Conservation (phyloP, 2,113 vertebrate species). For the Sturnus vulgaris region DNA sequence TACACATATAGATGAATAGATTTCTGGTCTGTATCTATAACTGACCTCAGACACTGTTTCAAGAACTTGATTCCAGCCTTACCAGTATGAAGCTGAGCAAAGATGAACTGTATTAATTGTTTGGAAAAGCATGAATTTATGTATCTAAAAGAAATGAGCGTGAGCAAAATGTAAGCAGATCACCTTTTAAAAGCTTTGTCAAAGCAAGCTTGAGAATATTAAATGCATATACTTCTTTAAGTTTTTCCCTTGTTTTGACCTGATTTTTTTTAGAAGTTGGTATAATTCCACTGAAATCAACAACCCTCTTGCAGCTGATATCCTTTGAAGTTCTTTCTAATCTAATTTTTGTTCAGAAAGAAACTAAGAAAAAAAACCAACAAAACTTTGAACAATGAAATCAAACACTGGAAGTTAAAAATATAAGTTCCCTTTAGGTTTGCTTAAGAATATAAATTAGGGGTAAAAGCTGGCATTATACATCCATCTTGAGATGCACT, state of each 20-base stretch:
- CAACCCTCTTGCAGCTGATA: neutral
- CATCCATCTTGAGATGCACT: neutral
- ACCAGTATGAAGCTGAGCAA: neutral
- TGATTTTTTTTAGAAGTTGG: neutral
- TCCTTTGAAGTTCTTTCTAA: constrained; percentile 23
- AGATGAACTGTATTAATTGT: constrained; percentile 33
- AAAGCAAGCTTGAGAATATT: constrained; percentile 48
- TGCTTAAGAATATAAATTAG: neutral
- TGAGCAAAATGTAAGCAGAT: constrained; percentile 51
- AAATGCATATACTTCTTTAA: neutral
- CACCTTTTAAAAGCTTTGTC: constrained; percentile 46
- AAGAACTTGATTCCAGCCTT: constrained; percentile 21
- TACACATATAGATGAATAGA: constrained; percentile 43
- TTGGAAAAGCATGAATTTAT: neutral
- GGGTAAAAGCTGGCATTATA: neutral
- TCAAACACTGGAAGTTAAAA: constrained; percentile 12
- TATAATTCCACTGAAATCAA: constrained; percentile 26
- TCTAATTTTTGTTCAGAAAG: neutral
- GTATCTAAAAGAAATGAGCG: neutral
- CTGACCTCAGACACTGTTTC: constrained; percentile 12
- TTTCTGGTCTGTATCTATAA: neutral
- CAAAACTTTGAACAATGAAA: constrained; percentile 24
- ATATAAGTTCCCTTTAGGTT: neutral
- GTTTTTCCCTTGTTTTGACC: neutral
- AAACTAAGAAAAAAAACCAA: neutral